Evolutionary conservation across 2,888 invertebrate species (phyloP).

Genomic region (Oscheius sp.): DNA sequence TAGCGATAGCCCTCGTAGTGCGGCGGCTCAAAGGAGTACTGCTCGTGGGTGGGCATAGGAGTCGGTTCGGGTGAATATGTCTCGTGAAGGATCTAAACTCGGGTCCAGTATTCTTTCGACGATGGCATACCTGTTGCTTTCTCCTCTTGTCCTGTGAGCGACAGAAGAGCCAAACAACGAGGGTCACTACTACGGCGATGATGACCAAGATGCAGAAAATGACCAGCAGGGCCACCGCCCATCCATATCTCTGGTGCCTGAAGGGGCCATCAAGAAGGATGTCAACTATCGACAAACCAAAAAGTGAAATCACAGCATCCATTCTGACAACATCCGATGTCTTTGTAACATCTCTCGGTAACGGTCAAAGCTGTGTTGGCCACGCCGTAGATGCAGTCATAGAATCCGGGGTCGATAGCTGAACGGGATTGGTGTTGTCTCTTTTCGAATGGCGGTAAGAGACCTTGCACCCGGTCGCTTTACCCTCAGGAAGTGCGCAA

Average conservation of each 20-base stretch:
- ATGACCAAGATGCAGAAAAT: slow-evolving; percentile 60
- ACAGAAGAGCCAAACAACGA: slow-evolving; percentile 62
- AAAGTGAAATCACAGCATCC: slow-evolving; percentile 58
- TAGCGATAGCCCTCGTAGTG: slow-evolving; percentile 54
- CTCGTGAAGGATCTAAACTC: slow-evolving; percentile 38
- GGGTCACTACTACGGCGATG: slow-evolving; percentile 54
- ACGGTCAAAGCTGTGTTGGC: slow-evolving; percentile 55
- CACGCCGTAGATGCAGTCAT: slow-evolving; percentile 61
- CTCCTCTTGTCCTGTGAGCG: slow-evolving; percentile 54
- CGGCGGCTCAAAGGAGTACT: slow-evolving; percentile 54
- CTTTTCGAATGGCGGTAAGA: not conserved
- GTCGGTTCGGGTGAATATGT: slow-evolving; percentile 48
- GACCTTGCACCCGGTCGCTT: not conserved
- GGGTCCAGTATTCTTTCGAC: not conserved
- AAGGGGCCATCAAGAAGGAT: too few species aligned
- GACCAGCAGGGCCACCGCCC: slow-evolving; percentile 64
- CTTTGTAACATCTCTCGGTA: slow-evolving; percentile 62
- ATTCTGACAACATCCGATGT: slow-evolving; percentile 60
- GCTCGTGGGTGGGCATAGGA: slow-evolving; percentile 41
- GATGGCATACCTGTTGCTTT: slow-evolving; percentile 41
- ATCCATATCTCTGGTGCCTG: slow-evolving; percentile 60
- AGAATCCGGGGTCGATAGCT: slow-evolving; percentile 63
- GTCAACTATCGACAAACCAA: slow-evolving; percentile 43
- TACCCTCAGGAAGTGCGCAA: slow-evolving; percentile 35
- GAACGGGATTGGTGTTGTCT: slow-evolving; percentile 37